A percentile compares a stretch with the other conserved stretches of the same genome.
Evolutionary conservation across 2,797 vertebrate species (phyloP).

Genomic region (Hippopotamyrus pictus): DNA sequence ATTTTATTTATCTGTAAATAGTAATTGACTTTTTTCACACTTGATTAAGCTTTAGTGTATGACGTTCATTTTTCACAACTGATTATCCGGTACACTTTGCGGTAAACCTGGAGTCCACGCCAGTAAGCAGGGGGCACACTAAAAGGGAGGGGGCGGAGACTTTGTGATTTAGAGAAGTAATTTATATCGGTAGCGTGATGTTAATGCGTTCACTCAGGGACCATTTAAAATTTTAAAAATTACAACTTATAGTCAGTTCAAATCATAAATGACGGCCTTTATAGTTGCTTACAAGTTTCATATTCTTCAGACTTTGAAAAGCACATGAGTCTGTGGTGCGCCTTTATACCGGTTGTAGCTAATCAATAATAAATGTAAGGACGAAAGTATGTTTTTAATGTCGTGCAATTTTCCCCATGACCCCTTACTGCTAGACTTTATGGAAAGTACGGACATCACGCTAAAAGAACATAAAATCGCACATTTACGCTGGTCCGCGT

Average conservation of each 20-base stretch:
- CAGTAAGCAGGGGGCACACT: background rate
- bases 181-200: background rate
- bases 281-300: background rate
- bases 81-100: background rate
- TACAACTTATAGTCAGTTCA: background rate
- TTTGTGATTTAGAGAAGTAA: background rate
- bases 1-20: background rate
- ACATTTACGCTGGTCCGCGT: background rate
- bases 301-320: background rate
- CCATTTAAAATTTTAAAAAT: background rate
- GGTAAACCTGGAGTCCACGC: background rate
- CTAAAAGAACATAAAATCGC: background rate
- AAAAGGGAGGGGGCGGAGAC: background rate
- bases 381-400: background rate
- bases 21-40: background rate
- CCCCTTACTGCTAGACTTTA: background rate
- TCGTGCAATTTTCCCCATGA: background rate
- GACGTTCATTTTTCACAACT: background rate
- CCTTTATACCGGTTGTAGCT: background rate
- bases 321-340: background rate
- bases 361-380: background rate
- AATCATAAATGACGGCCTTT: background rate
- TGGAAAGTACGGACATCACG: background rate
- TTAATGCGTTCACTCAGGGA: background rate
- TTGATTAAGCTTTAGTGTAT: background rate